Evolutionary conservation across 2,797 vertebrate species (phyloP).

Genomic region (Knipowitschia caucasica): DNA sequence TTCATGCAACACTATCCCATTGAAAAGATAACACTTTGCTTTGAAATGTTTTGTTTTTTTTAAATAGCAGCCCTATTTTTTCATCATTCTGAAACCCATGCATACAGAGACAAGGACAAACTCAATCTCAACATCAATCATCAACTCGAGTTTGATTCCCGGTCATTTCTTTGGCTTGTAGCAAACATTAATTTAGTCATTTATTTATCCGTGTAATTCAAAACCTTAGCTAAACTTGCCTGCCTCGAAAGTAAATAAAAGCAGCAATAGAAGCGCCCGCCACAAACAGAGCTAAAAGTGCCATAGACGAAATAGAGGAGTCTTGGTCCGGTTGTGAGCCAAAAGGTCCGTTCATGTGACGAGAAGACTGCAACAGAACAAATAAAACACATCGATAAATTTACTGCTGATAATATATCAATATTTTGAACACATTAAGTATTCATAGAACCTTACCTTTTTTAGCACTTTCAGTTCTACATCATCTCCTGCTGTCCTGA

Average conservation of each 20-base stretch:
- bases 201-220: constrained; percentile 43
- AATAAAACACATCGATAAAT: background rate
- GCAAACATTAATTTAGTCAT: constrained; percentile 40
- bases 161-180: constrained; percentile 59
- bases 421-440: background rate
- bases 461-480: constrained; percentile 85
- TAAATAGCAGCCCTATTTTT: too few relatives aligned
- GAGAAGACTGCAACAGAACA: constrained; percentile 47
- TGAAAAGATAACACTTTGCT: too few relatives aligned
- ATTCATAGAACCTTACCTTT: constrained; percentile 71
- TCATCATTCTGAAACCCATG: too few relatives aligned
- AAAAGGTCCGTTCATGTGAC: constrained; percentile 53
- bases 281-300: constrained; percentile 22
- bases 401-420: too few relatives aligned
- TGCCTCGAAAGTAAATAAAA: constrained; percentile 53
- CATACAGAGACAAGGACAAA: constrained; percentile 19
- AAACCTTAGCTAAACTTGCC: constrained; percentile 38
- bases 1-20: too few relatives aligned
- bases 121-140: constrained; percentile 23
- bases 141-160: constrained; percentile 30
- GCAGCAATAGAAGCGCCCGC: constrained; percentile 31
- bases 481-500: constrained; percentile 83
- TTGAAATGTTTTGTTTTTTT: too few relatives aligned
- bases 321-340: constrained; percentile 43
- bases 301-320: constrained; percentile 29